Evolutionary conservation across 2,888 invertebrate genomes (phyloP), one percentile per base, ranked within the genome.

Genomic region (Antitype chi): DNA sequence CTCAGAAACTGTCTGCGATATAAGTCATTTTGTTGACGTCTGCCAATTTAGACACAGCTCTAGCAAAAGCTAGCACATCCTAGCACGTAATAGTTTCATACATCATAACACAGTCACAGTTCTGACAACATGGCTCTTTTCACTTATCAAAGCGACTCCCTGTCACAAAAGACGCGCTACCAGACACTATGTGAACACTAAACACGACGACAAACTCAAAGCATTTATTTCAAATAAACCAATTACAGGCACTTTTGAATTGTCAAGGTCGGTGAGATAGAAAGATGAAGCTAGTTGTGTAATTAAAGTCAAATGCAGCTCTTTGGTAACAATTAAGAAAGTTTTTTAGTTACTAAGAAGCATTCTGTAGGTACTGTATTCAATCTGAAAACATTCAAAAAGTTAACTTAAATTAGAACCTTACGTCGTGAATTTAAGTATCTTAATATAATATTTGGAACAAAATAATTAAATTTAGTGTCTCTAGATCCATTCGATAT

Each of bases 301-400:
- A 60, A 78, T 78, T 60, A 74, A 60, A 64, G 6, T 60, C 53
- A 47, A 62, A 28, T 43, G 43, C n/a, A 53, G 17, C 17, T 72
- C n/a, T 43, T n/a, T 55, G n/a, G 17, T 70, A 47, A 55, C 17
- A 28, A 15, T 38, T 20, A 52, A 20, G 28, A 47, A 43, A 43
- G 1, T 23, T 43, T 20, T 15, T 68, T 13, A 20, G 0, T 47
- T 0, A 20, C 20, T 25, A 20, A 7, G 7, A n/a, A 70, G 8
- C 38, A 20, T 11, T n/a, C 4, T 13, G 20, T n/a, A n/a, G n/a
- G n/a, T 7, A 2, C 47, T 25, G 8, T 20, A 32, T 17, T 32
- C 20, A 49, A 32, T 0, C 6, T 32, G 9, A n/a, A 70, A 43
- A 69, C 47, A 67, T 23, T 49, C 9, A 13, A 8, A 32, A 49